These are phyloP conservation scores for Pollimyrus isidori DNA, from an alignment of 2,113 vertebrate genomes.

Conservation along the genomic window DNA sequence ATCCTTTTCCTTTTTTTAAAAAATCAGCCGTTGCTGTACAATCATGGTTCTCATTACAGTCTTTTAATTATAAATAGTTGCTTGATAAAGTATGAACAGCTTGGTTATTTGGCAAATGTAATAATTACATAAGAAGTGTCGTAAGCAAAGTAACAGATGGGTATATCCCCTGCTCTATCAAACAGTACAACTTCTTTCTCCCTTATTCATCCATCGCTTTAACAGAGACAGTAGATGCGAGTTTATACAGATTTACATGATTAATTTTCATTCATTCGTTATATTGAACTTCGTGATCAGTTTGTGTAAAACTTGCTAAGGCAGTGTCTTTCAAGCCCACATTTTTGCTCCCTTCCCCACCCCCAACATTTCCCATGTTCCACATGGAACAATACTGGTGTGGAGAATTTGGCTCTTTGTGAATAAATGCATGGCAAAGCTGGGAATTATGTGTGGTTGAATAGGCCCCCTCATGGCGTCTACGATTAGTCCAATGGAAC, in stretches of 20 bases:
- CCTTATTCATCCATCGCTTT: not conserved
- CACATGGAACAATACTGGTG: not conserved
- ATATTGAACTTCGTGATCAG: not conserved
- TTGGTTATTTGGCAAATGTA: slow-evolving; percentile 20
- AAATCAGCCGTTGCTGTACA: not conserved
- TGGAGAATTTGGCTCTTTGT: not conserved
- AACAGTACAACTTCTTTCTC: not conserved
- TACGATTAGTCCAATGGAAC: not conserved
- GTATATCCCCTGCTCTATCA: not conserved
- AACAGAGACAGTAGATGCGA: not conserved
- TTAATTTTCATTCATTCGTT: not conserved
- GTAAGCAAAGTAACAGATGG: slow-evolving; percentile 16
- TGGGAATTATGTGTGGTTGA: not conserved
- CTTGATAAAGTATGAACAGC: slow-evolving; percentile 7
- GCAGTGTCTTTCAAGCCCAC: not conserved
- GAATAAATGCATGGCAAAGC: not conserved
- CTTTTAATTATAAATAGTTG: slow-evolving; percentile 8
- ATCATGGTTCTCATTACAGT: not conserved
- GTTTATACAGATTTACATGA: not conserved
- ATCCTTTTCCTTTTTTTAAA: not conserved
- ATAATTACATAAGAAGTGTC: slow-evolving; percentile 24
- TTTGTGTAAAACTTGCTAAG: not conserved
- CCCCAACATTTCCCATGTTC: too few relatives aligned
- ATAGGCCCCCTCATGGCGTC: not conserved
- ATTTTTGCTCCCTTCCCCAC: too few relatives aligned